These are phyloP conservation scores for Dexiosoma caninum DNA, from an alignment of 2,888 invertebrate genomes.

Conservation along the genomic window DNA sequence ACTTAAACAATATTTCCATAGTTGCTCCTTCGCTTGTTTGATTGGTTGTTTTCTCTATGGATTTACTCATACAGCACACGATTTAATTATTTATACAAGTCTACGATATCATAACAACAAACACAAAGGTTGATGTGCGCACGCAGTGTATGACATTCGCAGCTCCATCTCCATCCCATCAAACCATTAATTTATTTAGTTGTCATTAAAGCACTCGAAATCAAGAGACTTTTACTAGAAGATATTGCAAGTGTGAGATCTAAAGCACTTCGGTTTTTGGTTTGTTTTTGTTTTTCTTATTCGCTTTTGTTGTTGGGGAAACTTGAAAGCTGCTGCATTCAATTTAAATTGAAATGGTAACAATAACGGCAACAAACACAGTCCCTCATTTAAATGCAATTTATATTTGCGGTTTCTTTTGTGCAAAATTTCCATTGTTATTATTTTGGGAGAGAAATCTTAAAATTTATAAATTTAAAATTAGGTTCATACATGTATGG, in stretches of 20 bases:
- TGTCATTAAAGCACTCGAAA: conserved; percentile 18
- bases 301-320: conserved; percentile 2
- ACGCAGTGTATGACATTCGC: neutral
- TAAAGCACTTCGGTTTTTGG: no score
- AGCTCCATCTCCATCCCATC: conserved; percentile 1
- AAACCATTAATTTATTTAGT: conserved; percentile 10
- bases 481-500: no score
- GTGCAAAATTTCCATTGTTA: conserved; percentile 38
- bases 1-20: neutral
- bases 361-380: conserved; percentile 24
- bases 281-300: neutral
- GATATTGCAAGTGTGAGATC: conserved; percentile 8
- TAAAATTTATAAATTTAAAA: no score
- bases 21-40: conserved; percentile 20
- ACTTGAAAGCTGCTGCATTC: conserved; percentile 49
- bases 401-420: conserved; percentile 64
- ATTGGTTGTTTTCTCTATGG: conserved; percentile 27
- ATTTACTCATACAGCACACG: conserved; percentile 23
- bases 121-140: no score
- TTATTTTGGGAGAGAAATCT: conserved; percentile 13
- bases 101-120: conserved; percentile 20
- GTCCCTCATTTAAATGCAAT: conserved; percentile 56
- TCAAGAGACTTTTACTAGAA: neutral
- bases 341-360: conserved; percentile 51
- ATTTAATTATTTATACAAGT: conserved; percentile 51